Evolutionary conservation across 2,113 vertebrate species (phyloP).

Genomic region (Carollia perspicillata): DNA sequence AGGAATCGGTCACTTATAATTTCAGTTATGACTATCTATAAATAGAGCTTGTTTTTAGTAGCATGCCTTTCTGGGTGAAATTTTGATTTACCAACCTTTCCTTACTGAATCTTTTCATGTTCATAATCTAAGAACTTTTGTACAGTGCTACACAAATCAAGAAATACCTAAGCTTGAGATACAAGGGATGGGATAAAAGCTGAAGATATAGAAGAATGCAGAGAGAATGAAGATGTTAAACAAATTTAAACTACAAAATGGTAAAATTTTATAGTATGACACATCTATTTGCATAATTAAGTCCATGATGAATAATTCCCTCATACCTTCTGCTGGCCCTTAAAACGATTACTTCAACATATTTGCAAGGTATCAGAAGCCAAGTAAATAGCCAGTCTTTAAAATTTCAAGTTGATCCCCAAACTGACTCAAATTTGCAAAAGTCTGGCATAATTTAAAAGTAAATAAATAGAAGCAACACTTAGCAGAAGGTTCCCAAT

Average conservation of each 20-base stretch:
- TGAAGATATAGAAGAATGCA: not conserved
- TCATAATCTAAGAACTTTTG: not conserved
- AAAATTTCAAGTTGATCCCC: slow-evolving; percentile 72
- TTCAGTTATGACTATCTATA: not conserved
- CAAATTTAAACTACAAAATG: not conserved
- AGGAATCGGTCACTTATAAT: not conserved
- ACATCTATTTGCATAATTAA: slow-evolving; percentile 16
- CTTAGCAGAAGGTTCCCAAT: slow-evolving; percentile 73
- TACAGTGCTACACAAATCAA: not conserved
- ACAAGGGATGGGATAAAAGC: not conserved
- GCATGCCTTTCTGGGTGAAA: not conserved
- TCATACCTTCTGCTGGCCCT: slow-evolving; percentile 14
- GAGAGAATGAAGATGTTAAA: not conserved
- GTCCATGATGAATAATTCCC: not conserved
- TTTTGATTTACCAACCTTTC: not conserved
- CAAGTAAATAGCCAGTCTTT: slow-evolving; percentile 67
- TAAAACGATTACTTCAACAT: not conserved
- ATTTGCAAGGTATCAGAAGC: slow-evolving; percentile 51
- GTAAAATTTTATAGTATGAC: not conserved
- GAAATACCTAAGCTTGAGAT: not conserved
- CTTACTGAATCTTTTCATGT: not conserved
- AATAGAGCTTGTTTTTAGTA: not conserved
- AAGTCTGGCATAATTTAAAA: slow-evolving; percentile 78
- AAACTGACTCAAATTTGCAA: slow-evolving; percentile 71
- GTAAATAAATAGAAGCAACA: slow-evolving; percentile 78